Conservation (phyloP, 1,140 invertebrate species). For the Galleria mellonella region DNA sequence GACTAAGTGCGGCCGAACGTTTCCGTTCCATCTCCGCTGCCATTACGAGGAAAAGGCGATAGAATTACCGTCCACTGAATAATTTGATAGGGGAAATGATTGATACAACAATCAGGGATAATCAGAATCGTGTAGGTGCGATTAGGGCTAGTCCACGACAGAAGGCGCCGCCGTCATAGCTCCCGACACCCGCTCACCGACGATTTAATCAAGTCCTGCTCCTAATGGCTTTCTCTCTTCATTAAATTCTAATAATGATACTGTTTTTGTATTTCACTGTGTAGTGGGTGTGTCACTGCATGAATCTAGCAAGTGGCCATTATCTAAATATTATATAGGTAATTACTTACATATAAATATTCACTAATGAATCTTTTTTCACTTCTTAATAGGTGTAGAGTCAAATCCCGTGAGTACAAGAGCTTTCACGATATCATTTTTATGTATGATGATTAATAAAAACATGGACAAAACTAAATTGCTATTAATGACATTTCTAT, state of each 20-base stretch:
- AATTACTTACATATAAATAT: not conserved
- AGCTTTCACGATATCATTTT: no score
- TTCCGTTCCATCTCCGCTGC: slow-evolving; percentile 38
- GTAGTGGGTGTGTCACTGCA: slow-evolving; percentile 25
- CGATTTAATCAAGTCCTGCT: slow-evolving; percentile 63
- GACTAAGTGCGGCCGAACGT: slow-evolving; percentile 60
- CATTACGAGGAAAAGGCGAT: slow-evolving; percentile 51
- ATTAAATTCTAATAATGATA: slow-evolving; percentile 68
- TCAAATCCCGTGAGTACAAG: no score
- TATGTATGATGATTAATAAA: no score
- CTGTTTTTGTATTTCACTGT: slow-evolving; percentile 48
- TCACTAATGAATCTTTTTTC: no score
- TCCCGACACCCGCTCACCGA: slow-evolving; percentile 54
- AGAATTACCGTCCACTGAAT: slow-evolving; percentile 67
- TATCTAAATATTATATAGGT: slow-evolving; percentile 2
- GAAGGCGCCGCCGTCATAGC: slow-evolving; percentile 34
- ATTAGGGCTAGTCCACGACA: slow-evolving; percentile 52
- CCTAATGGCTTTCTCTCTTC: slow-evolving; percentile 67
- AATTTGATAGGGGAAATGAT: slow-evolving; percentile 72
- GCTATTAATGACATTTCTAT: no score
- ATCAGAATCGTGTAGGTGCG: slow-evolving; percentile 62
- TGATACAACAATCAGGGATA: slow-evolving; percentile 70
- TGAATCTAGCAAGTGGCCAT: slow-evolving; percentile 5
- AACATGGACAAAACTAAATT: no score
- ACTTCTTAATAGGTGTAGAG: no score